phyloP scores from a whole-genome alignment of 2,797 vertebrate species.

The Cynodonichthys magdalenae region DNA sequence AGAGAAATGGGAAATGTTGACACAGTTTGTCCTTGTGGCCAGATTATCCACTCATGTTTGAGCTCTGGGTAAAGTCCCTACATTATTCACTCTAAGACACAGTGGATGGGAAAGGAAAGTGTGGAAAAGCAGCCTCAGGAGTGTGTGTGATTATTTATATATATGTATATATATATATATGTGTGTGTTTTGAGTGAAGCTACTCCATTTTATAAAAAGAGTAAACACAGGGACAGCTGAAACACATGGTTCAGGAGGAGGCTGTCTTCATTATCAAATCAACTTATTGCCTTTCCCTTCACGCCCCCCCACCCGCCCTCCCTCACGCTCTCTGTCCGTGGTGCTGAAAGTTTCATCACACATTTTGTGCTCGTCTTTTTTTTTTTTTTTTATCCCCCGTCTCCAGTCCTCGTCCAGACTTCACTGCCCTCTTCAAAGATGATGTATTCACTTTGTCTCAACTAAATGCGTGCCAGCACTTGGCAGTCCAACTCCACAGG shows the following conservation, averaged over 20 bases:
- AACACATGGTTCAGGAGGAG: constrained; percentile 34
- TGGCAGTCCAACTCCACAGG: constrained; percentile 55
- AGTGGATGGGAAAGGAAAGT: constrained; percentile 35
- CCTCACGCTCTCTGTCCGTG: constrained; percentile 55
- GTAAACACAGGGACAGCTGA: constrained; percentile 39
- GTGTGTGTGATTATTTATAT: constrained; percentile 10
- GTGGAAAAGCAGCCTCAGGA: constrained; percentile 58
- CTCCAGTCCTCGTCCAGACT: constrained; percentile 45
- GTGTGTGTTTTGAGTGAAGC: constrained; percentile 12
- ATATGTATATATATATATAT: neutral
- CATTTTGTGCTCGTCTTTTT: constrained; percentile 61
- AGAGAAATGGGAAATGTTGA: constrained; percentile 74
- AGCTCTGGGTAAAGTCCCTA: constrained; percentile 74
- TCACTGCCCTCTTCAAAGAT: constrained; percentile 67
- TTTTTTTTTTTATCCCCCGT: constrained; percentile 44
- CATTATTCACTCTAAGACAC: constrained; percentile 79
- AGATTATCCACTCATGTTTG: constrained; percentile 83
- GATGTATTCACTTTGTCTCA: constrained; percentile 70
- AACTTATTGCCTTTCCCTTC: constrained; percentile 47
- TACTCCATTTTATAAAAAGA: constrained; percentile 38
- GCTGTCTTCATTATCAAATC: constrained; percentile 69
- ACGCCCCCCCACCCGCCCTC: constrained; percentile 10
- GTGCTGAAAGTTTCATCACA: constrained; percentile 81
- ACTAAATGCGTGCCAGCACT: constrained; percentile 64
- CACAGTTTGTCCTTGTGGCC: constrained; percentile 78